These are phyloP conservation scores for Drosophila seguyi DNA, from an alignment of 1,140 invertebrate species.

Conservation along the genomic window DNA sequence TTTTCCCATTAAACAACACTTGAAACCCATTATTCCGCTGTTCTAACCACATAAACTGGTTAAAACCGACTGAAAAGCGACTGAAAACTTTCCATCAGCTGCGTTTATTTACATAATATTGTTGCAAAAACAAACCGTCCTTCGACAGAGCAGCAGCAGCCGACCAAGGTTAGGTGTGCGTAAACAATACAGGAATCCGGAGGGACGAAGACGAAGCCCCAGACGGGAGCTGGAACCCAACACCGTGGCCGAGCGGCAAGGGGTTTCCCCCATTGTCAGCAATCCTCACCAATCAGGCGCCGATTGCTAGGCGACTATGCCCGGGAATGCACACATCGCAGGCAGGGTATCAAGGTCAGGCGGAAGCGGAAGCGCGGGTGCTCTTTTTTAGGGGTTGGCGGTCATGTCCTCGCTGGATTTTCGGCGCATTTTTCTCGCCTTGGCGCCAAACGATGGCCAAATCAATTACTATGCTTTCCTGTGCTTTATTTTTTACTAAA, in stretches of 20 bases:
- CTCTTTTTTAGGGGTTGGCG: not conserved
- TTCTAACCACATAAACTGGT: slow-evolving; percentile 1
- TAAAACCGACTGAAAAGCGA: slow-evolving; percentile 12
- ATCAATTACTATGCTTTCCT: slow-evolving; percentile 21
- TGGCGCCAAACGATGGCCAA: slow-evolving; percentile 37
- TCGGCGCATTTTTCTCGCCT: slow-evolving; percentile 23
- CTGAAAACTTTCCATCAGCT: slow-evolving; percentile 47
- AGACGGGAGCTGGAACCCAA: slow-evolving; percentile 10
- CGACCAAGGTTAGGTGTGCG: slow-evolving; percentile 30
- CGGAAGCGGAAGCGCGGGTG: slow-evolving; percentile 11
- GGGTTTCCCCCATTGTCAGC: not conserved
- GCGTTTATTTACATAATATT: slow-evolving; percentile 64
- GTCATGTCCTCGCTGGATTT: slow-evolving; percentile 13
- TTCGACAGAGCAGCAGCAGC: slow-evolving; percentile 10
- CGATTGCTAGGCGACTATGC: slow-evolving; percentile 23
- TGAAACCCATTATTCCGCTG: not conserved
- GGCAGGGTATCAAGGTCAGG: slow-evolving; percentile 34
- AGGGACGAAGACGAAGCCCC: not conserved
- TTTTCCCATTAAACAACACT: not conserved
- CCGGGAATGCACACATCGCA: not conserved
- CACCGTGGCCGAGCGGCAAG: not conserved
- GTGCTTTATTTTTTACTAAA: not conserved
- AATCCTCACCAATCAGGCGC: slow-evolving; percentile 9
- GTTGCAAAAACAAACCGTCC: slow-evolving; percentile 33
- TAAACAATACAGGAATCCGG: slow-evolving; percentile 46